Evolutionary conservation across 2,888 invertebrate genomes (phyloP).

Genomic region (Urechis unicinctus): DNA sequence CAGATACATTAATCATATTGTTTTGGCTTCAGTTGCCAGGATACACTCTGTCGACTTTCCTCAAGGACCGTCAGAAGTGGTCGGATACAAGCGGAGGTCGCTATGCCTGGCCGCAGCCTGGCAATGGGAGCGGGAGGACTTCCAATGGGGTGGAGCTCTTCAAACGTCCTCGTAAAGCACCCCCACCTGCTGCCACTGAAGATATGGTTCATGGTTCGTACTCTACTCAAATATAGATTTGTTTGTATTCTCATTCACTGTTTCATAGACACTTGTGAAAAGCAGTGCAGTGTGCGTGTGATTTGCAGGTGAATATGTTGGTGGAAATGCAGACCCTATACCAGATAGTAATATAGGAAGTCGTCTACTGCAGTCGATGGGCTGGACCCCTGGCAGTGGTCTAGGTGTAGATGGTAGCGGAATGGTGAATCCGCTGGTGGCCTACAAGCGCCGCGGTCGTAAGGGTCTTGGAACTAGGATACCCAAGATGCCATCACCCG

Average conservation of each 20-base stretch:
- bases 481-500: neutral
- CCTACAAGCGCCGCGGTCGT: constrained; percentile 28
- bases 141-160: too few relatives aligned
- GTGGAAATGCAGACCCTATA: constrained; percentile 31
- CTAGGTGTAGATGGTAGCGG: constrained; percentile 34
- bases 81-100: constrained; percentile 16
- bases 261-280: too few relatives aligned
- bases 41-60: constrained; percentile 22
- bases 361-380: constrained; percentile 41
- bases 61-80: constrained; percentile 41
- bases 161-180: too few relatives aligned
- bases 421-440: constrained; percentile 32
- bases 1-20: too few relatives aligned
- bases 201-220: too few relatives aligned
- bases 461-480: constrained; percentile 30
- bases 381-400: constrained; percentile 41
- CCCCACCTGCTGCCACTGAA: too few relatives aligned
- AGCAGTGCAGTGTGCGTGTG: too few relatives aligned
- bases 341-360: constrained; percentile 41
- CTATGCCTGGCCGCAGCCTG: constrained; percentile 3
- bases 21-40: constrained; percentile 6
- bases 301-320: constrained; percentile 12
- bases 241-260: too few relatives aligned
- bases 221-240: too few relatives aligned
- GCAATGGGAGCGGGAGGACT: too few relatives aligned